Evolutionary conservation across 2,113 vertebrate genomes (phyloP).

Genomic region (Uria lomvia): DNA sequence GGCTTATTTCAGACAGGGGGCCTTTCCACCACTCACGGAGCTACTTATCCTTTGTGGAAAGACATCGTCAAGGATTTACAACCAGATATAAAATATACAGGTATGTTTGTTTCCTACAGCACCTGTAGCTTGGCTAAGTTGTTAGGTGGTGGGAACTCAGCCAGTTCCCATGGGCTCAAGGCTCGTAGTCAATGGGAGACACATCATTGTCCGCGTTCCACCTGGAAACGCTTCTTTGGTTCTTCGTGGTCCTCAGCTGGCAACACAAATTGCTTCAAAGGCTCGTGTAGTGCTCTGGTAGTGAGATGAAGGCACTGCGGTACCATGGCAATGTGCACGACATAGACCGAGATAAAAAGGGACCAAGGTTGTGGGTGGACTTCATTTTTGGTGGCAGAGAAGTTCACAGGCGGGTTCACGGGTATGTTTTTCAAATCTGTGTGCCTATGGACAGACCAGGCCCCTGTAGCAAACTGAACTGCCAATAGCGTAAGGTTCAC

Average conservation of each 20-base stretch:
- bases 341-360: not conserved
- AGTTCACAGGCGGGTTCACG: not conserved
- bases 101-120: conserved; percentile 63
- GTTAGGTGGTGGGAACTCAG: not conserved
- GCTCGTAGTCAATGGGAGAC: not conserved
- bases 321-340: not conserved
- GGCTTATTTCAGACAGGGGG: conserved; percentile 99
- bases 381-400: not conserved
- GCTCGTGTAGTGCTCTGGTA: not conserved
- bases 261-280: not conserved
- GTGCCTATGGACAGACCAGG: not conserved
- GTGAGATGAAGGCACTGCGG: not conserved
- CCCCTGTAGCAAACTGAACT: not conserved
- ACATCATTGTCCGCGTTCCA: not conserved
- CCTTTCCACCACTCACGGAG: conserved; percentile 99
- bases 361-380: not conserved
- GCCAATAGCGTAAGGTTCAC: not conserved
- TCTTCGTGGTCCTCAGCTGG: not conserved
- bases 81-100: conserved; percentile 99
- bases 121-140: not conserved
- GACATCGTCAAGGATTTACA: conserved; percentile 99
- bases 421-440: not conserved
- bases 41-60: conserved; percentile 99
- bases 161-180: not conserved
- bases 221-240: not conserved